Evolutionary conservation across 2,797 vertebrate genomes (phyloP), one percentile per base, ranked within the genome.

Genomic region (Propithecus deckenii): DNA sequence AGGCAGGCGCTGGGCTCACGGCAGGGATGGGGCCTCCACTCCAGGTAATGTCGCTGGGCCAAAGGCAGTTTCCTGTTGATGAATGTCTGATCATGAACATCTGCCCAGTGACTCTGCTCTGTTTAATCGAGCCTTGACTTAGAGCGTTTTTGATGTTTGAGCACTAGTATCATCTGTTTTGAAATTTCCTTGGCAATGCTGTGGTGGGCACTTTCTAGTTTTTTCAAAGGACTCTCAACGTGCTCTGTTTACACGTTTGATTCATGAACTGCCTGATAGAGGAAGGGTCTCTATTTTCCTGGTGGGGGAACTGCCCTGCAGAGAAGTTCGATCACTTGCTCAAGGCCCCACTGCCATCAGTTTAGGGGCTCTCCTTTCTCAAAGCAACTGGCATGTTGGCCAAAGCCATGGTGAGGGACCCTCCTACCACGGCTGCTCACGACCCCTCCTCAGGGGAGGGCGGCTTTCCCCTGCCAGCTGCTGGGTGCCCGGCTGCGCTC

Each of bases 131-230:
- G 20, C 69, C 43, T 89, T 52, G 50, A 71, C 12, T 20, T 52
- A 76, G 25, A 46, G 46, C 5, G 0, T 55, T 81, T 86, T 85
- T 35, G 41, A 55, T 81, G 20, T 50, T 76, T 65, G 46, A 87
- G 81, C 8, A 22, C 61, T 90, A 23, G 13, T 52, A n/a, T 75
- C 20, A 61, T 52, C 22, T 88, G 65, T 41, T 96, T 90, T 92
- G 89, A 92, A 72, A 87, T 85, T 75, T 9, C 32, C 23, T n/a
- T 32, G 46, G 46, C 75, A 92, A 22, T 57, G 38, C 57, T 83
- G 7, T n/a, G 79, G 25, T 30, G 46, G 65, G n/a, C 17, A 71
- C n/a, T 43, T 50, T 89, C 38, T 95, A 28, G 8, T 79, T 23
- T 87, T 96, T 86, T n/a, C n/a, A 23, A 43, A 93, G 50, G 50